Evolutionary conservation across 2,797 vertebrate genomes (phyloP).

Genomic region (Clarias fuscus): DNA sequence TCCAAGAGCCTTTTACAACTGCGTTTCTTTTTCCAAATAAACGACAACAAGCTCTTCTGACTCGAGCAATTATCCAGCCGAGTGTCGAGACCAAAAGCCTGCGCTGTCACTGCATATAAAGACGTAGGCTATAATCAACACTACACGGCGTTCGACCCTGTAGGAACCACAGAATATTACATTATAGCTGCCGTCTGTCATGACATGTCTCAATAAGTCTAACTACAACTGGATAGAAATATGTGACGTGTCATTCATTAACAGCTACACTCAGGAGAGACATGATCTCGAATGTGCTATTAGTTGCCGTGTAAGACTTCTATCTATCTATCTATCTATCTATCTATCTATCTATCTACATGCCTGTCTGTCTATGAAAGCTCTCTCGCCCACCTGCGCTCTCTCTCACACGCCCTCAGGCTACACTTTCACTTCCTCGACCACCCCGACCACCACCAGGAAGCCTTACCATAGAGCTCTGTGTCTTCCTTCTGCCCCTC

Average conservation of each 20-base stretch:
- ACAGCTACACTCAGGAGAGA: no score
- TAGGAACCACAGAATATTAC: not conserved
- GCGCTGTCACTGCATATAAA: not conserved
- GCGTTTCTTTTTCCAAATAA: conserved; percentile 61
- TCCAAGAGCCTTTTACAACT: conserved; percentile 43
- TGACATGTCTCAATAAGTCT: no score
- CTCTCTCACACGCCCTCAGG: not conserved
- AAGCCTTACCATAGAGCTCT: not conserved
- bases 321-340: no score
- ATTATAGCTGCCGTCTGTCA: not conserved
- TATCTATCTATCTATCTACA: no score
- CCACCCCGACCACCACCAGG: not conserved
- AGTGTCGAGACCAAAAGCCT: conserved; percentile 11
- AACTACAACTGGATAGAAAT: not conserved
- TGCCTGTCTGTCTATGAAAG: not conserved
- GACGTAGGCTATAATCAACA: not conserved
- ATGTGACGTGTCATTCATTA: not conserved
- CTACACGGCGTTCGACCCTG: not conserved
- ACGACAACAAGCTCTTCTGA: conserved; percentile 39
- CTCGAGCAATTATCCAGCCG: conserved; percentile 44
- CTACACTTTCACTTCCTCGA: not conserved
- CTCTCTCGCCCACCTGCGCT: not conserved
- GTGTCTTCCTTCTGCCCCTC: conserved; percentile 19
- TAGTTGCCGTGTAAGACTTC: not conserved
- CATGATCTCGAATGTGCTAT: no score